Evolutionary conservation across 2,113 vertebrate species (phyloP).

Genomic region (Megalops atlanticus): DNA sequence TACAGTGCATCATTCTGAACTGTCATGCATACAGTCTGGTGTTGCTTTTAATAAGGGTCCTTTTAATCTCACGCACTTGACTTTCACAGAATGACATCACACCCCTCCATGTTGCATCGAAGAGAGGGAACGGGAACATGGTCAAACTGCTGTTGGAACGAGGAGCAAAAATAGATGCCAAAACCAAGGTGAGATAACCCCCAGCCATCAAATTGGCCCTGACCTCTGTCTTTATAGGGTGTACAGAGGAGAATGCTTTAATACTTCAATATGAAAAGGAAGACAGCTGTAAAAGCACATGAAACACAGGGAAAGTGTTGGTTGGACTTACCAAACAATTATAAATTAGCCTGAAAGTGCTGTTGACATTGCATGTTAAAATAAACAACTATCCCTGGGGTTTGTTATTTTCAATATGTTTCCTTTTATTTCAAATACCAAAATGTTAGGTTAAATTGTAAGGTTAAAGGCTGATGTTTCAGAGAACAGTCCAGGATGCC

Average conservation of each 20-base stretch:
- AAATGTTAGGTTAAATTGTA: too few species aligned
- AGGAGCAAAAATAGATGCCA: slow-evolving; percentile 94
- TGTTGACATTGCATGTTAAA: too few species aligned
- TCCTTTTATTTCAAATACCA: too few species aligned
- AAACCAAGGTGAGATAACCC: slow-evolving; percentile 87
- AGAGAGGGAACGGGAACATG: slow-evolving; percentile 96
- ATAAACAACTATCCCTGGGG: too few species aligned
- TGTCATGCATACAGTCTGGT: not conserved
- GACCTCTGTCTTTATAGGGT: not conserved
- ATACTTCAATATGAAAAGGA: not conserved
- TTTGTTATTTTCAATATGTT: too few species aligned
- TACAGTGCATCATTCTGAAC: not conserved
- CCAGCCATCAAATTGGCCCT: not conserved
- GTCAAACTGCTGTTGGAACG: slow-evolving; percentile 93
- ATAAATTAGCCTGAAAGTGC: too few species aligned
- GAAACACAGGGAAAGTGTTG: too few species aligned
- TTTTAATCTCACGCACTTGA: not conserved
- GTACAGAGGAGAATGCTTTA: slow-evolving; percentile 21
- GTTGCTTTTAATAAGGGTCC: not conserved
- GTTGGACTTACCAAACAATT: too few species aligned
- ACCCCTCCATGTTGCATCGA: slow-evolving; percentile 92
- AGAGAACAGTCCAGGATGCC: too few species aligned
- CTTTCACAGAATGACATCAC: slow-evolving; percentile 91
- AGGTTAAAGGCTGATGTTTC: too few species aligned
- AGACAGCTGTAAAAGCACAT: not conserved